Percentiles rank a stretch among this genome's conserved stretches.
phyloP scores from a whole-genome alignment of 2,888 invertebrate species.

The Caenorhabditis sulstoni region DNA sequence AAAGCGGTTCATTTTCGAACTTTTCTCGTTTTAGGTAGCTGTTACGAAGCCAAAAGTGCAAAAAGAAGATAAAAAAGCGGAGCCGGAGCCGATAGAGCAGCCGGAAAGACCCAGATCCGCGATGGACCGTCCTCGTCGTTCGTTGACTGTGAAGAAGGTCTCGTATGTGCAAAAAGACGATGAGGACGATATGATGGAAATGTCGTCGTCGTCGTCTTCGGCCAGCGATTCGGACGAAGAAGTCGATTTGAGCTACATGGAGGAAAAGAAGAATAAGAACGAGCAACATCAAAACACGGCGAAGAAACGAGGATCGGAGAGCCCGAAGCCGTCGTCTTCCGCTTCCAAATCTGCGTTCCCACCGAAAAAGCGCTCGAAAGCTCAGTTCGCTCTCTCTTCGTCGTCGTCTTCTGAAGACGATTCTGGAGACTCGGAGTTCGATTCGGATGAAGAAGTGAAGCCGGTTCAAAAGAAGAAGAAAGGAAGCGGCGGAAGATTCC shows the following conservation, averaged over 20 bases:
- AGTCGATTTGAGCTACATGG: neutral
- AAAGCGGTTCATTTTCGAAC: too few species aligned
- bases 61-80: too few species aligned
- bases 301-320: neutral
- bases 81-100: conserved; percentile 1
- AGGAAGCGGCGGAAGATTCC: neutral
- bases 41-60: too few species aligned
- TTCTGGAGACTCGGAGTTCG: neutral
- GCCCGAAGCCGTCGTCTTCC: neutral
- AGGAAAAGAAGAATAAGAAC: too few species aligned
- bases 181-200: conserved; percentile 20
- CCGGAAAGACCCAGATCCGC: too few species aligned
- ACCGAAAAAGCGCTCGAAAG: conserved; percentile 19
- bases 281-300: neutral
- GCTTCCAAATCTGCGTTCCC: too few species aligned
- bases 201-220: conserved; percentile 23
- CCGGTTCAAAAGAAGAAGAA: neutral
- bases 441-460: conserved; percentile 1
- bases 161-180: conserved; percentile 18
- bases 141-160: neutral
- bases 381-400: neutral
- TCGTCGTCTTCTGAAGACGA: neutral
- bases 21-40: too few species aligned
- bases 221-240: conserved; percentile 14
- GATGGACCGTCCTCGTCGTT: neutral